Evolutionary conservation across 2,888 invertebrate genomes (phyloP).

Genomic region (Xanthorhoe spadicearia): DNA sequence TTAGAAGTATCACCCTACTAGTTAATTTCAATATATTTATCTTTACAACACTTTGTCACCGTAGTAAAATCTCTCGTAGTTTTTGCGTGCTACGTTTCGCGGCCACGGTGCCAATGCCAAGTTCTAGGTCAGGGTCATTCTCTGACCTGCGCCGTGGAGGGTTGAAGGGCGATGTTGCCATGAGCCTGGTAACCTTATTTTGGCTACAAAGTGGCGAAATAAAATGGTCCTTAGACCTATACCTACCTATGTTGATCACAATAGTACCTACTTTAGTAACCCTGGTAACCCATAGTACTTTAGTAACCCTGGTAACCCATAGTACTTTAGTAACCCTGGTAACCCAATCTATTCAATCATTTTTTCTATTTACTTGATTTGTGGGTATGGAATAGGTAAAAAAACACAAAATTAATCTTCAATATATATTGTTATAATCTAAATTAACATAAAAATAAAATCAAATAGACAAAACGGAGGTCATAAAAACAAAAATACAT

Average conservation of each 20-base stretch:
- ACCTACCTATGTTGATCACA: too few relatives aligned
- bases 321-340: too few relatives aligned
- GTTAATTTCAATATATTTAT: not conserved
- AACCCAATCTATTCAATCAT: too few relatives aligned
- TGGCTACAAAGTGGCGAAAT: not conserved
- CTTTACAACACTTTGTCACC: not conserved
- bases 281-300: too few relatives aligned
- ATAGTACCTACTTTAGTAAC: too few relatives aligned
- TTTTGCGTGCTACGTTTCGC: slow-evolving; percentile 39
- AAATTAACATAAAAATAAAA: slow-evolving; percentile 70
- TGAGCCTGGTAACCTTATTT: not conserved
- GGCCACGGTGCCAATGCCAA: slow-evolving; percentile 60
- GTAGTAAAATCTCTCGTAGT: not conserved
- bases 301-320: too few relatives aligned
- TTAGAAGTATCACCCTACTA: not conserved
- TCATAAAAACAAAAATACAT: slow-evolving; percentile 48
- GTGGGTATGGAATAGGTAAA: not conserved
- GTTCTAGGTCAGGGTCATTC: slow-evolving; percentile 66
- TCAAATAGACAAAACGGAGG: slow-evolving; percentile 59
- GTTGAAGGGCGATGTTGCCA: slow-evolving; percentile 31
- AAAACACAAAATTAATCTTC: slow-evolving; percentile 57
- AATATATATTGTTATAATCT: slow-evolving; percentile 60
- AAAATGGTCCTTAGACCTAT: too few relatives aligned
- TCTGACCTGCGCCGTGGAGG: slow-evolving; percentile 49
- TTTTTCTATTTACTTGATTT: too few relatives aligned